phyloP scores from a whole-genome alignment of 1,140 invertebrate species.

The Drepana arcuata region DNA sequence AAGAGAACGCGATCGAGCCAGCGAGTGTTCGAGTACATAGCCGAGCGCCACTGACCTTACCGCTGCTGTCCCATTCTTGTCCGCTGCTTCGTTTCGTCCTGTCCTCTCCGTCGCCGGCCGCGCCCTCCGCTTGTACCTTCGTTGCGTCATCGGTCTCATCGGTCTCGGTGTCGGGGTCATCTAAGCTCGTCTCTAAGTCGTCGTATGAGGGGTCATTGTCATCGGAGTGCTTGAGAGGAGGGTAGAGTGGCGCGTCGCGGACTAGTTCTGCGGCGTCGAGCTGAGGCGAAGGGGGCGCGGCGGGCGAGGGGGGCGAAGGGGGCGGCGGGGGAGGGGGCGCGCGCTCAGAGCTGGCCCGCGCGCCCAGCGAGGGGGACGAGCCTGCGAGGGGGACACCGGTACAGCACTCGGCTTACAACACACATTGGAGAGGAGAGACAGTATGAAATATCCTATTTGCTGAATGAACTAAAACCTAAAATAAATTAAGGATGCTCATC shows the following conservation, averaged over 20 bases:
- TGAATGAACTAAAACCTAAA: too few species aligned
- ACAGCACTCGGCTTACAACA: too few species aligned
- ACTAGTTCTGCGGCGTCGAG: constrained; percentile 38
- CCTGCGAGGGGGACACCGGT: constrained; percentile 26
- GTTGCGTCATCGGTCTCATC: constrained; percentile 20
- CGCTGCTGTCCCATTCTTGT: constrained; percentile 11
- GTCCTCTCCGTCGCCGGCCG: constrained; percentile 12
- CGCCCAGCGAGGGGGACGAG: constrained; percentile 22
- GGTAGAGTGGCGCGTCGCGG: constrained; percentile 52
- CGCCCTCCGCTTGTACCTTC: constrained; percentile 18
- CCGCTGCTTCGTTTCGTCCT: constrained; percentile 12
- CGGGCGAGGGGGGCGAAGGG: too few species aligned
- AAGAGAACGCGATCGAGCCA: background rate
- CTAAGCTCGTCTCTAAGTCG: constrained; percentile 19
- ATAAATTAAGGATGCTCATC: too few species aligned
- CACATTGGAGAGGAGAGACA: too few species aligned
- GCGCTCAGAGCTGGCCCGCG: constrained; percentile 39
- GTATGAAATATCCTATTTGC: too few species aligned
- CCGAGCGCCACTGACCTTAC: constrained; percentile 23
- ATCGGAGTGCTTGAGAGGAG: constrained; percentile 29
- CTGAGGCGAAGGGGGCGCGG: constrained; percentile 20
- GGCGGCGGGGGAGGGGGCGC: constrained; percentile 19
- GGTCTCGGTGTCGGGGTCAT: constrained; percentile 6
- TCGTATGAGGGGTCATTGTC: constrained; percentile 10
- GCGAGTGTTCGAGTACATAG: too few species aligned